Evolutionary conservation across 1,140 invertebrate genomes (phyloP), one percentile per base, ranked within the genome.

Genomic region (Drosophila virilis): DNA sequence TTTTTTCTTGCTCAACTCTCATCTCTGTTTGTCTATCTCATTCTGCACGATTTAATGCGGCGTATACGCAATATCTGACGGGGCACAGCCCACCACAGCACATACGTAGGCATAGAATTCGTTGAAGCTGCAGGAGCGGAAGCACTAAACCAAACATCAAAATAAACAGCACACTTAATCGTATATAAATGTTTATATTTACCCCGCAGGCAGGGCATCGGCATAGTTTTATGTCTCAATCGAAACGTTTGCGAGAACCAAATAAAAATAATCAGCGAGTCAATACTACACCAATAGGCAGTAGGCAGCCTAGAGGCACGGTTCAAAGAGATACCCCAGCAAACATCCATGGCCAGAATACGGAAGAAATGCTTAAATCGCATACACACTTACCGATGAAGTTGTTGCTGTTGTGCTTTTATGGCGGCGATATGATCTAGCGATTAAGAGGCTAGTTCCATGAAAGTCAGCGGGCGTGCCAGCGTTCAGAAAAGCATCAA

Each of bases 211-310:
- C 70, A 37, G 46, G 69, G 58, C 54, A 76, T 50, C 38, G 84
- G 69, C 80, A 89, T 89, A 89, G 84, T 89, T 89, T 89, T 89
- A 89, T 89, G 74, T 80, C 84, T 90, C 84, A 80, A 80, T 80
- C 70, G 77, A 89, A 76, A 62, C 80, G 74, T 84, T 89, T 73
- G 77, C 70, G 52, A 43, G 65, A 57, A 50, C 51, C 80, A 89
- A 89, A 89, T 89, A 89, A 89, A 89, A 89, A 89, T 89, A 89
- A 89, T 89, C 84, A 86, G 78, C 83, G 71, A 88, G 83, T 88
- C 83, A 86, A 86, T 88, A 75, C 37, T 42, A 84, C 66, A 38
- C 64, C 62, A 43, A 50, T 55, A 61, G 54, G 28, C 32, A 65
- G 33, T 8, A 51, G 42, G 43, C 58, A 15, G 15, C 45, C 28